Base-by-base conservation (phyloP, 2,888 invertebrate genomes). In the Athrips mouffetella region DNA sequence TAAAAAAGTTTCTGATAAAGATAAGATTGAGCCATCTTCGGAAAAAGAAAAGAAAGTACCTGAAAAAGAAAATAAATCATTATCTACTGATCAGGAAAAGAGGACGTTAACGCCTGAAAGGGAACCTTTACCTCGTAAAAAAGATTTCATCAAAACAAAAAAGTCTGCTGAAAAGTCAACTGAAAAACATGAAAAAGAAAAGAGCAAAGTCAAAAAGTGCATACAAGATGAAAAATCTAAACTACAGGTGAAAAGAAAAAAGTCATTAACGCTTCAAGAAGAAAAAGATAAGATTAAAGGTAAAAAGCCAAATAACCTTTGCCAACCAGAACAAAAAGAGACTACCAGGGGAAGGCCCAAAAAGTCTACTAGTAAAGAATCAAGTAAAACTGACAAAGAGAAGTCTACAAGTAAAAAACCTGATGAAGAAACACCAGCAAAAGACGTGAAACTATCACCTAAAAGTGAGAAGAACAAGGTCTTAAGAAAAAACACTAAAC, bases 401-500 rank as follows among this genome's bases (percentile, higher is more conserved):
- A 52, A 45, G 45, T 35, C 10, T 39, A 47, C 44, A 35, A 29
- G 13, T 11, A 50, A 47, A 45, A 48, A 16, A n/a, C 33, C 37
- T 18, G 16, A 25, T 23, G 11, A 42, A 47, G 29, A 46, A 35
- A 6, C 25, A 11, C 8, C 37, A 16, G 6, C 18, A 23, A 46
- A 46, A 48, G 45, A 42, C 5, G 57, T 59, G 51, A 56, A 54
- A 47, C 49, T 48, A 45, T 55, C 60, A 39, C 57, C 47, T 47
- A 69, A 69, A 58, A 57, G n/a, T 23, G 67, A 74, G 48, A 71
- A 67, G 49, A 51, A 29, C 16, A 73, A 66, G 54, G 47, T 18
- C 51, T 66, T 68, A 37, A 74, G 70, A 51, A 75, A 70, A 46
- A 57, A 48, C 55, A 71, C 71, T n/a, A 77, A 76, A 50, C 60